Evolutionary conservation across 2,113 vertebrate species (phyloP), one percentile per base, ranked within the genome.

Genomic region (Calonectris borealis): DNA sequence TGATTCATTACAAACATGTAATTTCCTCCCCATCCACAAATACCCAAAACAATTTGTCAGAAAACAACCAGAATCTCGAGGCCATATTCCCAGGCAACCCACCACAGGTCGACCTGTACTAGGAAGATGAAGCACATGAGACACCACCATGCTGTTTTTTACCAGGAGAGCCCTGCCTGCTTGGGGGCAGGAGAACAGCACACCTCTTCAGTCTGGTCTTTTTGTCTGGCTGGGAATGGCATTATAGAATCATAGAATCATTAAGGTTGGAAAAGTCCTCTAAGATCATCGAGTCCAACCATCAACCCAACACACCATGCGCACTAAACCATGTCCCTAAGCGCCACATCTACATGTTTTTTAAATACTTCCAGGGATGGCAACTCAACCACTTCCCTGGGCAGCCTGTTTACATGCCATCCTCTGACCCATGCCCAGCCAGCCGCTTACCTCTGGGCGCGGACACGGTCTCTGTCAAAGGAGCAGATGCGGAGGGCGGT

Each of bases 381-480:
- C 12, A 11, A 40, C 38, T 40, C 38, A 40, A 40, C 40, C 40
- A 40, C 40, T 40, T 13, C 40, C 40, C 40, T 40, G 40, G 40
- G 40, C 40, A 40, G 40, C 40, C 40, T 40, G 40, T 40, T 40
- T 40, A 42, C 57, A 55, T n/a, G 55, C 26, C 48, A 72, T 18
- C 38, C 36, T 38, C 34, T 18, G 29, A 71, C 11, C 65, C 48
- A 15, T 17, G 17, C 9, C 32, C 62, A 79, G 40, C 9, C 31
- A 54, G 7, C 42, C 2, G 32, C 94, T 80, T 44, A 99, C 99
- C 99, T 98, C 98, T 89, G 7, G 98, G 98, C 6, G 97, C 69
- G 1, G 97, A 96, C 48, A 91, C 7, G 0, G 95, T 88, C 90
- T 97, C 82, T 36, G 95, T 6, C 32, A 89, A 8, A 13, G 97